phyloP scores from a whole-genome alignment of 2,888 invertebrate species.

The Philhelius pedissequus region DNA sequence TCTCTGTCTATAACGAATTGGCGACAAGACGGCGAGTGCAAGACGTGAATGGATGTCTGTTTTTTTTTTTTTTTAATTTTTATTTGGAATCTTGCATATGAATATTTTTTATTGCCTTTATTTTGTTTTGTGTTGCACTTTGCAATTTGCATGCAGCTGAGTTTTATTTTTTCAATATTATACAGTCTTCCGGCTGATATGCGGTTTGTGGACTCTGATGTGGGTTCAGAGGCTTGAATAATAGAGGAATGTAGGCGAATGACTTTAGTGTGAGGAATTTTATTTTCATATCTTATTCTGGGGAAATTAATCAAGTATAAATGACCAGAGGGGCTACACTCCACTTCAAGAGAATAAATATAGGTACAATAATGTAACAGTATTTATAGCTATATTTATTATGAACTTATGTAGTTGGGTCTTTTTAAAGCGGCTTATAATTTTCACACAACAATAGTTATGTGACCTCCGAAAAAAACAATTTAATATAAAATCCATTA shows the following conservation, averaged over 20 bases:
- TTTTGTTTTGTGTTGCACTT: constrained; percentile 3
- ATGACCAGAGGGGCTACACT: neutral
- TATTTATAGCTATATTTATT: too few species aligned
- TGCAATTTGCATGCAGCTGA: neutral
- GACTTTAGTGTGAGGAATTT: constrained; percentile 3
- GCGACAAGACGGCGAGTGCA: neutral
- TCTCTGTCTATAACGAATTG: neutral
- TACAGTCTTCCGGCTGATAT: constrained; percentile 11
- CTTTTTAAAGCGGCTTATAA: too few species aligned
- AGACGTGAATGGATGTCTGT: neutral
- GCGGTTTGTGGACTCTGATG: constrained; percentile 3
- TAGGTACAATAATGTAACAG: too few species aligned
- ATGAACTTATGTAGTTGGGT: too few species aligned
- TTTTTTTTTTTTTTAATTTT: neutral
- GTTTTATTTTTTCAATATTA: neutral
- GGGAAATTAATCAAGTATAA: neutral
- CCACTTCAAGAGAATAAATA: neutral
- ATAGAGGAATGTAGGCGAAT: constrained; percentile 15
- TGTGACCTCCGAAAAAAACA: too few species aligned
- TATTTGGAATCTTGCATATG: neutral
- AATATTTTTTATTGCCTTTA: neutral
- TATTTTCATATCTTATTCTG: neutral
- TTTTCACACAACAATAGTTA: too few species aligned
- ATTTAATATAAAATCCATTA: too few species aligned
- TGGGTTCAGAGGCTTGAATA: constrained; percentile 12